phyloP scores from a whole-genome alignment of 2,797 vertebrate genomes.

The Dendrocincla fuliginosa region DNA sequence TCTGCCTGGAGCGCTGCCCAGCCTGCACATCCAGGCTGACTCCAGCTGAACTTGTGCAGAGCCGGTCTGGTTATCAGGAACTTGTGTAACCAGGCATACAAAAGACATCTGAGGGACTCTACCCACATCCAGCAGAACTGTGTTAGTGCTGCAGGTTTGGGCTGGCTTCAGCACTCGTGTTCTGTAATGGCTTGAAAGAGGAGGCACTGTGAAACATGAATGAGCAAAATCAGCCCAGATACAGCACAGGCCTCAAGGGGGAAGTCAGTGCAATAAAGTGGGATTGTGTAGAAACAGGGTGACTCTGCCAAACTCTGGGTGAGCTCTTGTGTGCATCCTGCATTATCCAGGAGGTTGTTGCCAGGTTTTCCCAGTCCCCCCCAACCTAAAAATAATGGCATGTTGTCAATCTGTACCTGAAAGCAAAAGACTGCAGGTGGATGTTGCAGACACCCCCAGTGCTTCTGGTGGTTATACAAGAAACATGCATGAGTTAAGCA shows the following conservation, averaged over 20 bases:
- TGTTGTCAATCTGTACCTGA: rapidly evolving
- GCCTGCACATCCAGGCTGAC: not conserved
- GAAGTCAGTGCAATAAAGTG: not conserved
- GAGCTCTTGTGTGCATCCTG: not conserved
- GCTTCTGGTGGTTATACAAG: not conserved
- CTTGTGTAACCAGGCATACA: not conserved
- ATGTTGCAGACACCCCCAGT: not conserved
- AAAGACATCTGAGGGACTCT: not conserved
- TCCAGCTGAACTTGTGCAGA: not conserved
- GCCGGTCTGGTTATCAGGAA: not conserved
- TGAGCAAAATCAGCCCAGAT: not conserved
- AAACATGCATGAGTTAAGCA: not conserved
- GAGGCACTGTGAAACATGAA: not conserved
- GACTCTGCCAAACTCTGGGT: not conserved
- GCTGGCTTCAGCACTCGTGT: not conserved
- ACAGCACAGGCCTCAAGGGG: not conserved
- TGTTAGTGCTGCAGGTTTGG: not conserved
- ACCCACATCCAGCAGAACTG: not conserved
- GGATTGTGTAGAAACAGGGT: not conserved
- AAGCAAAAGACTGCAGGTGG: not conserved
- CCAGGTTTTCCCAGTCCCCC: not conserved
- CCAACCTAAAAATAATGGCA: not conserved
- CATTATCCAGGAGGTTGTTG: not conserved
- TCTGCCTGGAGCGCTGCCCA: conserved; percentile 9
- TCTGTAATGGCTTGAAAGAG: not conserved